Base-by-base conservation (phyloP, 2,888 invertebrate species). In the Chironomus riparius region DNA sequence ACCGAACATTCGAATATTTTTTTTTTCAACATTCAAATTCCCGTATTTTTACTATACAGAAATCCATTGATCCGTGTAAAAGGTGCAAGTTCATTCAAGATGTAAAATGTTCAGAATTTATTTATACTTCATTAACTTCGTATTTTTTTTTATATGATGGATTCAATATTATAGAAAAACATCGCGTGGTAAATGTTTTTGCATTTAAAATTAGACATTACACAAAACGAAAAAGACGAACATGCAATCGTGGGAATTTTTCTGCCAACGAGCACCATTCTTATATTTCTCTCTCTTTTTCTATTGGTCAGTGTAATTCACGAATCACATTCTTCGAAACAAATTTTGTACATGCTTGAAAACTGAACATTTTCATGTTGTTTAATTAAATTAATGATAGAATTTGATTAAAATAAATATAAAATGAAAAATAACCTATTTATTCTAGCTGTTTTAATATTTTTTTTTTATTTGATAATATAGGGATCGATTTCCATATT, bases 401-500 rank as follows among this genome's bases (percentile, higher is more conserved):
- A n/a, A n/a, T n/a, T n/a, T n/a, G n/a, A n/a, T n/a, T n/a, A n/a
- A n/a, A n/a, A n/a, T n/a, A n/a, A n/a, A n/a, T n/a, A n/a, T n/a
- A n/a, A n/a, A n/a, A n/a, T n/a, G n/a, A n/a, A n/a, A n/a, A n/a
- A n/a, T n/a, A n/a, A n/a, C n/a, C n/a, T n/a, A n/a, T n/a, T n/a
- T n/a, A n/a, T n/a, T n/a, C n/a, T n/a, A n/a, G n/a, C n/a, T 18
- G 50, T 15, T 18, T 56, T 56, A 4, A 28, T 28, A 4, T 15
- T 56, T 50, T 28, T 77, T 82, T 86, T 15, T n/a, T 56, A 18
- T 5, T 56, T 56, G 0, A 4, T 15, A 56, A 56, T 79, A 21
- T 85, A 95, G 95, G 3, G 93, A 93, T 81, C 92, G 91, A 77
- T 95, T 93, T 83, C 93, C 94, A 0, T 95, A 89, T 83, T 95